Conservation (phyloP, 1,140 invertebrate species). For the Heliconius nattereri region DNA sequence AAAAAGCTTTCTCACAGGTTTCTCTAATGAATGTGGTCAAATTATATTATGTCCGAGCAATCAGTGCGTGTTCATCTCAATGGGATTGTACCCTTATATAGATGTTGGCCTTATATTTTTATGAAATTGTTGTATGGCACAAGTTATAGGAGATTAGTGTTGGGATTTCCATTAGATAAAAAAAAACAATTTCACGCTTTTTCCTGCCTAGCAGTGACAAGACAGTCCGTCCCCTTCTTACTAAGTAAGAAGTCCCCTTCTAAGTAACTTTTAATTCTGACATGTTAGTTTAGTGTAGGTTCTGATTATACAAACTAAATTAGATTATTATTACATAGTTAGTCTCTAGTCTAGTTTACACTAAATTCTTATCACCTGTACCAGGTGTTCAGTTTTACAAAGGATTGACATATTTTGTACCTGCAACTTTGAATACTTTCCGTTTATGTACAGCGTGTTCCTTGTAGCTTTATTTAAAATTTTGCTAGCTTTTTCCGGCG, state of each 20-base stretch:
- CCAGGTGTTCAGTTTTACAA: constrained; percentile 35
- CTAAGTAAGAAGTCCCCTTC: too few relatives aligned
- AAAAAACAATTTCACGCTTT: too few relatives aligned
- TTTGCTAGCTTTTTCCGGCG: not conserved
- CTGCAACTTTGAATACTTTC: constrained; percentile 22
- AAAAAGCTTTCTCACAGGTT: not conserved
- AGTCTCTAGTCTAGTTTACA: not conserved
- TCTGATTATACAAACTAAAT: too few relatives aligned
- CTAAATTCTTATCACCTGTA: constrained; percentile 32
- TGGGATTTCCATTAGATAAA: too few relatives aligned
- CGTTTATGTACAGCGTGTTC: constrained; percentile 29
- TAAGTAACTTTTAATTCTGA: too few relatives aligned
- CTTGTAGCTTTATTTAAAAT: not conserved
- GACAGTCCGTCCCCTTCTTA: too few relatives aligned
- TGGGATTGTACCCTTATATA: not conserved
- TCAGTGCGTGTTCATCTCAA: constrained; percentile 1
- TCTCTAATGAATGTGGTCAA: constrained; percentile 8
- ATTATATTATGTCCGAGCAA: constrained; percentile 15
- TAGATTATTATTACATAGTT: too few relatives aligned
- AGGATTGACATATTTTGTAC: constrained; percentile 38
- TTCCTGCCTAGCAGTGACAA: too few relatives aligned
- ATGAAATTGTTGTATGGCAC: not conserved
- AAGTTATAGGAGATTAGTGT: not conserved
- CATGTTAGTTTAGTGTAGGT: too few relatives aligned
- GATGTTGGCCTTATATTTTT: not conserved